Evolutionary conservation across 2,113 vertebrate genomes (phyloP).

Genomic region (Melanerpes aurifrons): DNA sequence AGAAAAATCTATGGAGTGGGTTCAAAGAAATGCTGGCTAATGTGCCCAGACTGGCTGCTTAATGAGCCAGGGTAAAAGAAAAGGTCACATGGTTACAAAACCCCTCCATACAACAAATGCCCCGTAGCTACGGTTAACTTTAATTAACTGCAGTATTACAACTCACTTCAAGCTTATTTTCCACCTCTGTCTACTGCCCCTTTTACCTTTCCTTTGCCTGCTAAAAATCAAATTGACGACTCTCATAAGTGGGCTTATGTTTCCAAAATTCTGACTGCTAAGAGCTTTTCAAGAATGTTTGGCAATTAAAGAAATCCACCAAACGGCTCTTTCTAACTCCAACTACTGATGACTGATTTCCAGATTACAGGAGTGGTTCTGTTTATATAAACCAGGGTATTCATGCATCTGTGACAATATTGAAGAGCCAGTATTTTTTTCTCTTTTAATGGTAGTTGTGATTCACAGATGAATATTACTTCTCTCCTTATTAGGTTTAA

Average conservation of each 20-base stretch:
- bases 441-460: slow-evolving; percentile 9
- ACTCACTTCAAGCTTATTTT: slow-evolving; percentile 68
- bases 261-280: background rate
- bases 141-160: slow-evolving; percentile 76
- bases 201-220: slow-evolving; percentile 38
- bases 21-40: slow-evolving; percentile 67
- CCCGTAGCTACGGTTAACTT: slow-evolving; percentile 74
- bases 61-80: slow-evolving; percentile 65
- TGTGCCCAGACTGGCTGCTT: slow-evolving; percentile 48
- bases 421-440: background rate
- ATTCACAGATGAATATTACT: background rate
- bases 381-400: background rate
- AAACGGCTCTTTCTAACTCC: background rate
- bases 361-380: background rate
- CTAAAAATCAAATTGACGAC: background rate
- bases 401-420: background rate
- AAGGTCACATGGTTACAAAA: slow-evolving; percentile 72
- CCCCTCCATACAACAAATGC: slow-evolving; percentile 65
- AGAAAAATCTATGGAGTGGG: slow-evolving; percentile 36
- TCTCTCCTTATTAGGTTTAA: background rate
- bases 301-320: slow-evolving; percentile 6
- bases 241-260: background rate
- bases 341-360: background rate
- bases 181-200: slow-evolving; percentile 35
- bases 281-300: slow-evolving; percentile 14